Conservation (phyloP, 2,113 vertebrate genomes). For the Thermophis baileyi region DNA sequence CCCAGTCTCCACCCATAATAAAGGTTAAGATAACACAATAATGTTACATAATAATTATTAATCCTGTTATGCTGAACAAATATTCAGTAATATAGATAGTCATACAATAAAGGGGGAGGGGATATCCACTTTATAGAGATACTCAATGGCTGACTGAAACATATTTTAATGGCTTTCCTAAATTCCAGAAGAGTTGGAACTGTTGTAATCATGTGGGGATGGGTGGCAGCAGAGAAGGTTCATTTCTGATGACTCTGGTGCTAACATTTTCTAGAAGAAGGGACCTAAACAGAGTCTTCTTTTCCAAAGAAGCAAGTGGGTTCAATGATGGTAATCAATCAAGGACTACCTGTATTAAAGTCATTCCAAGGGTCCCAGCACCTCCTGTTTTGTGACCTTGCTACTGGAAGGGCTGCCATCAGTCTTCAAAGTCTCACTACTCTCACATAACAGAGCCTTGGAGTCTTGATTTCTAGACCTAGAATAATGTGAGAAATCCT, state of each 20-base stretch:
- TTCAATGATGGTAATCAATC: neutral
- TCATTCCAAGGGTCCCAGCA: neutral
- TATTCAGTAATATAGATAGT: neutral
- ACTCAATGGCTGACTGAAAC: neutral
- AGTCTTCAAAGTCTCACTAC: neutral
- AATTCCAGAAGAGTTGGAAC: neutral
- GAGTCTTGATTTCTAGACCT: neutral
- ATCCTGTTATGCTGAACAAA: neutral
- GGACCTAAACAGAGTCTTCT: neutral
- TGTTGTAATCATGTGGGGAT: neutral
- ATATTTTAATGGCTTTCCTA: neutral
- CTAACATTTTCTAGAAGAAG: neutral
- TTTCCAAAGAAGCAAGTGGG: neutral
- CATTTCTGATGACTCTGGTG: neutral
- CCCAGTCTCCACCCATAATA: neutral
- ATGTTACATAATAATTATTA: neutral
- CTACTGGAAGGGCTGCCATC: neutral
- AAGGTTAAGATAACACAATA: neutral
- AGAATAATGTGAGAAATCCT: neutral
- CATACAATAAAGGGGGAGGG: neutral
- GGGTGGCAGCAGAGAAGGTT: neutral
- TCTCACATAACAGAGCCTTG: neutral
- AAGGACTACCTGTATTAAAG: neutral
- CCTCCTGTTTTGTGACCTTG: neutral
- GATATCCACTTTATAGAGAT: neutral